Evolutionary conservation across 2,113 vertebrate species (phyloP), one percentile per base, ranked within the genome.

Genomic region (Ammospiza caudacuta): DNA sequence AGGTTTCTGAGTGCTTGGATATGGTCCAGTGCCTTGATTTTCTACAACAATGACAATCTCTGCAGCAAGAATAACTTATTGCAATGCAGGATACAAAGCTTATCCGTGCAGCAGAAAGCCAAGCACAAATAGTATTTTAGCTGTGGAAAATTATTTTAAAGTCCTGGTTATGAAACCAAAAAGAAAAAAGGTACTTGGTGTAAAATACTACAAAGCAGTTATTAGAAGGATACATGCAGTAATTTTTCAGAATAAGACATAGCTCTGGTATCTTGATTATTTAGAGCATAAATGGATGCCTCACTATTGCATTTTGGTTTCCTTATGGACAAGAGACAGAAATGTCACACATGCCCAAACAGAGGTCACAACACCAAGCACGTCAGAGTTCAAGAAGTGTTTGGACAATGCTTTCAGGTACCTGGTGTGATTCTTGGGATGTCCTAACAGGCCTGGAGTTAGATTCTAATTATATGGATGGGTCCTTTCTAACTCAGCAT

Each of bases 11-110:
- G 73, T 49, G 68, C 83, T 75, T 91, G 64, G 80, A 75, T 81
- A 81, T 54, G 73, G 83, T 72, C 66, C 77, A 78, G 69, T 89
- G 91, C 83, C 83, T 94, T 87, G 73, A 64, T 91, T 90, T 93
- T 91, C 86, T 82, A 87, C 52, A 93, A 87, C 81, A 94, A 93
- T 61, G 73, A 83, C 64, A 78, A 47, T 37, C 47, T 94, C 69
- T 87, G 77, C 86, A 89, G 69, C 55, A 83, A 81, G 80, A 92
- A 89, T 93, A 93, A 92, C 55, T 83, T 69, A 90, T 10, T 67
- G 68, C 63, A 47, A 47, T 2, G 7, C 59, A 83, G 68, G 35
- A 93, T 67, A 80, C 18, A 92, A 90, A 87, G 39, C 29, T 83
- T 33, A 92, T 52, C 43, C 20, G 22, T 44, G 52, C 64, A 90